Base-by-base conservation (phyloP, 2,888 invertebrate species). In the Caenorhabditis becei region DNA sequence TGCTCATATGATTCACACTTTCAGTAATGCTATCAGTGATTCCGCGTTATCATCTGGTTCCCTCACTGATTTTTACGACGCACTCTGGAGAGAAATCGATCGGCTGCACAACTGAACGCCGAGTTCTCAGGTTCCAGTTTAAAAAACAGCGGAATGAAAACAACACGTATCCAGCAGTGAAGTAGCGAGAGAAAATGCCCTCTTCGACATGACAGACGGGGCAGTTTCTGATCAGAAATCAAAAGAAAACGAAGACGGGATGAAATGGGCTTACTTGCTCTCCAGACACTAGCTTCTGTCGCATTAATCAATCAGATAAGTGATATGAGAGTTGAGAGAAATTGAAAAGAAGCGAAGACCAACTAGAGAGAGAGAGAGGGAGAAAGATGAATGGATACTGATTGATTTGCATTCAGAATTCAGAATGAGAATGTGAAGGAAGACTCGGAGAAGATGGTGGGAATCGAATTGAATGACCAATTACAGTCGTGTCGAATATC, bases 401-500 rank as follows among this genome's bases (percentile, higher is more conserved):
- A 70, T 59, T 41, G 51, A 59, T 49, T 32, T 49, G 44, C 56
- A 70, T 26, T 23, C 20, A 28, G 32, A 49, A 28, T n/a, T n/a
- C 23, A 26, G 41, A 49, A 49, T 23, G 35, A 44, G 20, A 56
- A 26, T 18, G 26, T 8, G n/a, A 37, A 20, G 37, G 28, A 54
- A 49, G n/a, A n/a, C n/a, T n/a, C n/a, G n/a, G n/a, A n/a, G 16
- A 18, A 32, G 32, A 28, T 20, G 37, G 26, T 5, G 11, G 8
- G 28, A 56, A 56, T n/a, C 16, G 58, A 44, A 69, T 49, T 18
- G 63, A 74, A 74, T 65, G 56, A 56, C 65, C 74, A 74, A 74
- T 74, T 74, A 74, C 74, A 74, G 74, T 65, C 37, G 62, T 63
- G 56, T 72, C 56, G 47, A 72, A 72, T 74, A 65, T 74, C 74